Evolutionary conservation across 2,113 vertebrate genomes (phyloP), one percentile per base, ranked within the genome.

Genomic region (Saimiri boliviensis): DNA sequence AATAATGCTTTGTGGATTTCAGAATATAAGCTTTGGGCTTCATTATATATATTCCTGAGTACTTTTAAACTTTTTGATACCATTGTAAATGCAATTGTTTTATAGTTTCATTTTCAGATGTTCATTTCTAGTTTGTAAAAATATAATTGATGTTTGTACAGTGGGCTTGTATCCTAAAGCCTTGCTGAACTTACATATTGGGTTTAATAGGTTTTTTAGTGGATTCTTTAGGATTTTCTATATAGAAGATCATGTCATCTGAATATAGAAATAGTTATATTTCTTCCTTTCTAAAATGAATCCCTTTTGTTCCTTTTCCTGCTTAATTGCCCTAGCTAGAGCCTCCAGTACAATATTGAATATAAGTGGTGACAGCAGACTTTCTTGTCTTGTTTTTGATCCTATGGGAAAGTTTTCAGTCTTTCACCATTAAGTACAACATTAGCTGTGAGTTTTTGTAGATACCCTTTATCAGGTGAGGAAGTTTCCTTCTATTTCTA

Each of bases 231-330:
- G 49, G 23, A 79, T 71, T 88, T 87, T 89, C 71, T 77, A 63
- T 6, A 27, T 60, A 77, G 81, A 70, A 91, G 76, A 52, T 32
- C 10, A 77, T 60, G 30, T 77, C 58, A 54, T 30, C 58, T 49
- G 3, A 81, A 85, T 49, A 86, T 20, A 73, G 37, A 73, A 68
- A 87, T 60, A 63, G 42, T 77, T 83, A 83, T 84, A 54, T n/a
- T 60, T 83, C 8, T 49, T 87, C 23, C 40, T 92, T 93, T 91
- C 66, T 35, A 70, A 52, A 56, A 52, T 37, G 25, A 19, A 16
- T 60, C n/a, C n/a, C n/a, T 91, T 77, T 76, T 54, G 66, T 86
- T 96, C 20, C 83, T 82, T 76, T 92, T 79, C 49, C 86, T 84
- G 70, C 32, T n/a, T 63, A 88, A 88, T 27, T 58, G 6, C 19